Evolutionary conservation across 1,140 invertebrate species (phyloP), one percentile per base, ranked within the genome.

Genomic region (Drosophila jambulina): DNA sequence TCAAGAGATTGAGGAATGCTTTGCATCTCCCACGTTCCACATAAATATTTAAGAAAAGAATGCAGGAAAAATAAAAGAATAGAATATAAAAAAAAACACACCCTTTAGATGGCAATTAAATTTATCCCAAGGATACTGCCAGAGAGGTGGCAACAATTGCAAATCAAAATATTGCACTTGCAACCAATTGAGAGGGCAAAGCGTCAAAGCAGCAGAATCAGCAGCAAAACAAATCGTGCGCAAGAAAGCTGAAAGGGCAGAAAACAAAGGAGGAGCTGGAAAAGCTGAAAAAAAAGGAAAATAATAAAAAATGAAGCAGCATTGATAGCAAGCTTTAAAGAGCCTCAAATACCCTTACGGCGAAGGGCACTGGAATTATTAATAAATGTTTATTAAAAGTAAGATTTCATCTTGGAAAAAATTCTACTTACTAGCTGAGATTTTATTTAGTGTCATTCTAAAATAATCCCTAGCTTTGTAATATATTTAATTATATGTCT

Each of bases 161-260:
- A 78, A 84, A 84, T 84, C 82, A 84, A 84, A 84, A 84, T 85
- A 81, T 84, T 85, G 82, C 82, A 84, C 82, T 84, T 84, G 74
- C 80, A 75, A 54, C 78, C 80, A 82, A 82, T 83, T 82, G 63
- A 75, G 63, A 69, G 68, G 38, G 82, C 34, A 62, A 74, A 82
- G 75, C 62, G 68, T 74, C 67, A 46, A 63, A 68, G 68, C 62
- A 82, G 75, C 75, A 64, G 27, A 38, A 51, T 63, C 65, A 69
- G 65, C 65, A 69, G 21, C 67, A 74, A 78, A 85, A 65, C 78
- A 84, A 85, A 84, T 84, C 62, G 82, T 68, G 82, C 82, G 63
- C 63, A 76, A 85, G 61, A 53, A 69, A 68, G 57, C 69, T 74
- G 53, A 63, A 82, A 62, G 48, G 51, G 48, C 42, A 38, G 57